Conservation (phyloP, 2,113 vertebrate genomes). For the Myanophis thanlyinensis region DNA sequence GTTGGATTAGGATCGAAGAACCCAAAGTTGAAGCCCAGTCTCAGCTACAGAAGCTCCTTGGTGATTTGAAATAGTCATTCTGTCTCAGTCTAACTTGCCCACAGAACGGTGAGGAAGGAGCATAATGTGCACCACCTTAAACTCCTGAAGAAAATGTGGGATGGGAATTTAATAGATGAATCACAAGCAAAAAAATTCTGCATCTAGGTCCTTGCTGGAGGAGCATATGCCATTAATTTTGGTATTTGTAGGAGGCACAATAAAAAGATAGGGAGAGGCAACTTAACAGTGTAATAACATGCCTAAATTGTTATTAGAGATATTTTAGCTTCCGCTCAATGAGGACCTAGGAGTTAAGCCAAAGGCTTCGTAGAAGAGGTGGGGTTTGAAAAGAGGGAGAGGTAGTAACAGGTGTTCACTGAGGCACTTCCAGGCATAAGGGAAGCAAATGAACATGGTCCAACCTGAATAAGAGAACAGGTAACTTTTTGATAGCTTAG, state of each 20-base stretch:
- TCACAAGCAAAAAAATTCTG: neutral
- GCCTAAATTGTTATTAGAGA: neutral
- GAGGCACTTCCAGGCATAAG: neutral
- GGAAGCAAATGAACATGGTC: neutral
- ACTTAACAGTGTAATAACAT: neutral
- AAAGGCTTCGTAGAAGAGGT: neutral
- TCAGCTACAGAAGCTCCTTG: neutral
- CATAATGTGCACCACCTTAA: neutral
- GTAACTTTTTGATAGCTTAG: neutral
- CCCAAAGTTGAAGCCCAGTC: neutral
- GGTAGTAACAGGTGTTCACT: neutral
- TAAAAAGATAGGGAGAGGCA: neutral
- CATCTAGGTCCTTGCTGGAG: neutral
- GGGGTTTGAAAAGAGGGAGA: neutral
- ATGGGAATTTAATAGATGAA: neutral
- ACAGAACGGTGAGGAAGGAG: neutral
- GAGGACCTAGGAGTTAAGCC: neutral
- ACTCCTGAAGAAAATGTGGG: neutral
- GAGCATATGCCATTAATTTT: neutral
- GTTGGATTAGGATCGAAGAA: neutral
- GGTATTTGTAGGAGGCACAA: neutral
- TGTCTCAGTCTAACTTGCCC: neutral
- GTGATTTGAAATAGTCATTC: neutral
- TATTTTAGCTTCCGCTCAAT: neutral
- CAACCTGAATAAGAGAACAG: neutral